These are phyloP conservation scores for Zaprionus davidi DNA, from an alignment of 1,140 invertebrate species.

Conservation along the genomic window DNA sequence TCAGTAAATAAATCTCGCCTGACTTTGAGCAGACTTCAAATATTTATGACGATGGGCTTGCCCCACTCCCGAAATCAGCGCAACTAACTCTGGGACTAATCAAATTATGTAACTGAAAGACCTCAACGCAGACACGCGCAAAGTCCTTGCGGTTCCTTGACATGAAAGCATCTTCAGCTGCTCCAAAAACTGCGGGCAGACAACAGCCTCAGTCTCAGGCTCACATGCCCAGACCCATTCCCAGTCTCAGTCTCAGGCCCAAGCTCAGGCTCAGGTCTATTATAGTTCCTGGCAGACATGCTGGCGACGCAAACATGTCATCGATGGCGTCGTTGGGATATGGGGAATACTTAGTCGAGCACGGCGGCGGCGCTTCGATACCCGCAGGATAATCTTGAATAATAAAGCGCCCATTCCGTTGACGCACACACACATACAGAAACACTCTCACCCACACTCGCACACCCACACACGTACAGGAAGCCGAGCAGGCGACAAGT, in stretches of 20 bases:
- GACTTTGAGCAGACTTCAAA: constrained; percentile 50
- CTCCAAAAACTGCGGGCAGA: constrained; percentile 32
- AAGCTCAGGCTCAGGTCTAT: background rate
- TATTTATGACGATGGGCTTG: constrained; percentile 65
- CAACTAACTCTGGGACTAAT: constrained; percentile 60
- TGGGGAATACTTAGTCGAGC: constrained; percentile 51
- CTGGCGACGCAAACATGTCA: constrained; percentile 81
- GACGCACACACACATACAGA: constrained; percentile 14
- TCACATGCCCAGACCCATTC: background rate
- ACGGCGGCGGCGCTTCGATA: constrained; percentile 60
- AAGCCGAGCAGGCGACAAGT: constrained; percentile 39
- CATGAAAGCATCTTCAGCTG: constrained; percentile 33
- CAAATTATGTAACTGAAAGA: constrained; percentile 74
- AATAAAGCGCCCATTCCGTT: constrained; percentile 57
- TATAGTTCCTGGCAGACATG: constrained; percentile 58
- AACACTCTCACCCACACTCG: background rate
- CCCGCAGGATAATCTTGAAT: constrained; percentile 80
- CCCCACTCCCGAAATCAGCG: constrained; percentile 39
- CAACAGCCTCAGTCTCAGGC: background rate
- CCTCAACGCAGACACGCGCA: constrained; percentile 44
- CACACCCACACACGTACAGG: background rate
- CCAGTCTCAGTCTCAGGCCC: background rate
- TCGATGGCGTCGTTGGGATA: constrained; percentile 50
- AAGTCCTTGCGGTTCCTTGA: constrained; percentile 11
- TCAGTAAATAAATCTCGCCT: constrained; percentile 53